These are phyloP conservation scores for Microcebus jonahi DNA, from an alignment of 2,113 vertebrate species.

Conservation along the genomic window DNA sequence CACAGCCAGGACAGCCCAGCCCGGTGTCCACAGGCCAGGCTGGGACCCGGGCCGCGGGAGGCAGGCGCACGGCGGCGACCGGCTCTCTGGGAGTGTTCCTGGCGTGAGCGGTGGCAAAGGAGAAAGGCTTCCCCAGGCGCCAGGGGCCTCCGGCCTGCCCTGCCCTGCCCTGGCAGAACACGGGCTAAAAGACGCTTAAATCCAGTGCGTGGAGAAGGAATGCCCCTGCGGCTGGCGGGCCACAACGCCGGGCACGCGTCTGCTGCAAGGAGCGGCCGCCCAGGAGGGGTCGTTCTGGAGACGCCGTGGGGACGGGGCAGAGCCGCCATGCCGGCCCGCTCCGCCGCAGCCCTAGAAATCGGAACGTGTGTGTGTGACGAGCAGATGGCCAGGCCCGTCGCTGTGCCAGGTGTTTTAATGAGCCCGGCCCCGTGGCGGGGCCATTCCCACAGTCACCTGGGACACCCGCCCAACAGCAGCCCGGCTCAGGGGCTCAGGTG, in stretches of 20 bases:
- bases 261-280: neutral
- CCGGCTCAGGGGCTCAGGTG: no score
- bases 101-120: no score
- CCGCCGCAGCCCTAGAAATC: neutral
- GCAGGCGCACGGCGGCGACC: neutral
- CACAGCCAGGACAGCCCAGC: neutral
- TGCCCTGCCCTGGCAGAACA: neutral
- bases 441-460: constrained; percentile 12
- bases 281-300: neutral
- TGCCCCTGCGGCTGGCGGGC: neutral
- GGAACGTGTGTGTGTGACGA: neutral
- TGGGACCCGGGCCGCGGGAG: no score
- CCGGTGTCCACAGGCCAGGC: no score
- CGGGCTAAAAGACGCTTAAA: neutral
- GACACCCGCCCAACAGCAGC: neutral
- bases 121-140: neutral
- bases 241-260: rapidly evolving
- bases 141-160: neutral
- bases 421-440: neutral
- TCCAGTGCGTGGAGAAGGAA: neutral
- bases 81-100: neutral
- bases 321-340: rapidly evolving
- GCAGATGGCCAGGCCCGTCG: neutral
- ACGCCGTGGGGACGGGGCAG: rapidly evolving
- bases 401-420: constrained; percentile 58